These are phyloP conservation scores for Gopherus evgoodei DNA, from an alignment of 2,113 vertebrate species.

Conservation along the genomic window DNA sequence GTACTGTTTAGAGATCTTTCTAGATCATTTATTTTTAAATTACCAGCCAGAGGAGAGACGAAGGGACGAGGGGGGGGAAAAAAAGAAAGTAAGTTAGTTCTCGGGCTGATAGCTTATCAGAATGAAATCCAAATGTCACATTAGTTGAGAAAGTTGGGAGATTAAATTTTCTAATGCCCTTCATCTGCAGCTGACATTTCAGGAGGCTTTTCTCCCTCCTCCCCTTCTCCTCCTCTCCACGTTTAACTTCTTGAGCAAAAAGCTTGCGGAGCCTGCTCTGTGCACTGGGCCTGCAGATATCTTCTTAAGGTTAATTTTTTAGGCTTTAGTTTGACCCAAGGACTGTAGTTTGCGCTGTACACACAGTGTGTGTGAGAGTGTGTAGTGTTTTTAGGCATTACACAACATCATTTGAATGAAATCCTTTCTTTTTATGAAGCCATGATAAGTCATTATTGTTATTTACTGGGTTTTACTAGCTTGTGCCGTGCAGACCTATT, in stretches of 20 bases:
- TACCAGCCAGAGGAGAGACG: slow-evolving; percentile 81
- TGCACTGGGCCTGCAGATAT: not conserved
- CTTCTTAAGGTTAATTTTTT: not conserved
- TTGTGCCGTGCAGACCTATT: not conserved
- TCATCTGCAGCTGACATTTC: slow-evolving; percentile 87
- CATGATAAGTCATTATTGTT: not conserved
- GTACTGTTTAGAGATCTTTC: slow-evolving; percentile 86
- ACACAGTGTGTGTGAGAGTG: not conserved
- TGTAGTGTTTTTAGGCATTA: not conserved
- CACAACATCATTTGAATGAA: not conserved
- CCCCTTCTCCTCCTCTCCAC: not conserved
- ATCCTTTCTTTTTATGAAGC: not conserved
- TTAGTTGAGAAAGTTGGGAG: slow-evolving; percentile 83
- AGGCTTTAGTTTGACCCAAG: not conserved
- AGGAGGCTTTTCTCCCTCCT: slow-evolving; percentile 56
- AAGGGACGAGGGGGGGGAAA: not conserved
- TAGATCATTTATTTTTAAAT: slow-evolving; percentile 87
- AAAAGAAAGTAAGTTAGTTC: slow-evolving; percentile 73
- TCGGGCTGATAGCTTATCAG: slow-evolving; percentile 83
- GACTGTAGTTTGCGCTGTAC: not conserved
- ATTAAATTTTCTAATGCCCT: slow-evolving; percentile 84
- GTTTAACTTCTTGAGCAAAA: not conserved
- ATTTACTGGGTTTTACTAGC: not conserved
- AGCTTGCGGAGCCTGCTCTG: not conserved
- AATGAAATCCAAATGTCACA: slow-evolving; percentile 87